phyloP scores from a whole-genome alignment of 2,113 vertebrate species.

The Camelus bactrianus region DNA sequence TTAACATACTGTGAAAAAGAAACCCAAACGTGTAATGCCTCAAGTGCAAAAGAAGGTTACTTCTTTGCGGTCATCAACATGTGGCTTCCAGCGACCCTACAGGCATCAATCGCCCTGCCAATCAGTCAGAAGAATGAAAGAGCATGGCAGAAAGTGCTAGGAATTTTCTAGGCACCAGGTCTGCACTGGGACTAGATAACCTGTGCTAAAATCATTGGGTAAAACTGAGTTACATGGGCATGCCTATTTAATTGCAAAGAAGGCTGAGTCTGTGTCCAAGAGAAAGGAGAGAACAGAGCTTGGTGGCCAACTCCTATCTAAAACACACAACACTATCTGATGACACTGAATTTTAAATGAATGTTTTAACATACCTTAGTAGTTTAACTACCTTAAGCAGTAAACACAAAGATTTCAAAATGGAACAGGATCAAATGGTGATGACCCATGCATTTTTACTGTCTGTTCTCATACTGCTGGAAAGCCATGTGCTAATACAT shows the following conservation, averaged over 20 bases:
- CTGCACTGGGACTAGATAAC: too few relatives aligned
- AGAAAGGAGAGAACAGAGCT: not conserved
- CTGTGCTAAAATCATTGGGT: not conserved
- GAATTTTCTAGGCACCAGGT: not conserved
- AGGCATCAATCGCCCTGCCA: not conserved
- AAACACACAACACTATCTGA: not conserved
- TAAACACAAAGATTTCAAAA: not conserved
- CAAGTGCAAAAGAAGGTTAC: not conserved
- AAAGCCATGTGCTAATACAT: not conserved
- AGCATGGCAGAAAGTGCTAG: not conserved
- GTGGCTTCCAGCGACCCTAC: not conserved
- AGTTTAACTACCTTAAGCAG: not conserved
- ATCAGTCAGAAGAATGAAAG: not conserved
- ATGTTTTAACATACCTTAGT: not conserved
- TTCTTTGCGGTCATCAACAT: not conserved
- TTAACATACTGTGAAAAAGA: not conserved
- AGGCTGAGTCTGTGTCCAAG: not conserved
- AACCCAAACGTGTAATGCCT: not conserved
- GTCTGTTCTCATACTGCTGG: not conserved
- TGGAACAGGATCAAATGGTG: not conserved
- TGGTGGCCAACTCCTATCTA: not conserved
- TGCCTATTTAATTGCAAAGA: not conserved
- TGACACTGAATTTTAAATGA: not conserved
- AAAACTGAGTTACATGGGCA: not conserved
- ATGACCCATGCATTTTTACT: not conserved